Conservation (phyloP, 2,888 invertebrate species). For the Seira ritae region DNA sequence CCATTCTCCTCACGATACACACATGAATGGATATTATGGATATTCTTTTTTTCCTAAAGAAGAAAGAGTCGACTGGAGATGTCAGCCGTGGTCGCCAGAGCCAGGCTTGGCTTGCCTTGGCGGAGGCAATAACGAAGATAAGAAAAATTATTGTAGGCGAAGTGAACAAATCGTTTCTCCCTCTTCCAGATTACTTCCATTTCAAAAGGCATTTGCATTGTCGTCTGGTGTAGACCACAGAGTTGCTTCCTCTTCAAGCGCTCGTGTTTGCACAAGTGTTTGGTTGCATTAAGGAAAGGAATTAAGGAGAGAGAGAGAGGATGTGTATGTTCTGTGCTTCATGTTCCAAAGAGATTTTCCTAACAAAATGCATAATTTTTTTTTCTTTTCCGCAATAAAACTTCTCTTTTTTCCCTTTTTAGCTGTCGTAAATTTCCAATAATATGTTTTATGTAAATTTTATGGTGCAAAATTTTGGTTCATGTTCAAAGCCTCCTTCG, state of each 20-base stretch:
- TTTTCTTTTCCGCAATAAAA: conserved; percentile 28
- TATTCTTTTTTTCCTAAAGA: too few species aligned
- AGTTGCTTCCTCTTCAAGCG: neutral
- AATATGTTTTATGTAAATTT: conserved; percentile 45
- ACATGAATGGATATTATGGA: too few species aligned
- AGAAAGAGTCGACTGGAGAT: too few species aligned
- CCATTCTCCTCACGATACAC: too few species aligned
- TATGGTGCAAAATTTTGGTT: conserved; percentile 34
- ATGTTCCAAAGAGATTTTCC: neutral
- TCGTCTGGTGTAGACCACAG: conserved; percentile 10
- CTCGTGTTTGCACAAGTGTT: neutral
- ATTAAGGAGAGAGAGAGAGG: neutral
- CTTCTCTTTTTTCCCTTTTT: conserved; percentile 30
- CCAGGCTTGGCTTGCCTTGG: neutral
- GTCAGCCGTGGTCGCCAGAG: neutral
- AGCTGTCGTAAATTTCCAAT: conserved; percentile 36
- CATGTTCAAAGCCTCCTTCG: neutral
- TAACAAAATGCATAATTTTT: neutral
- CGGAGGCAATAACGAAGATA: neutral
- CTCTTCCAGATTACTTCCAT: conserved; percentile 11
- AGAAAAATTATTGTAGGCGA: conserved; percentile 1
- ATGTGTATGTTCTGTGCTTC: neutral
- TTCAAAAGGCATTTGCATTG: neutral
- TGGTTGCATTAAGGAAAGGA: neutral
- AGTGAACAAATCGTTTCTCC: neutral